Base-by-base conservation (phyloP, 2,888 invertebrate species). In the Drosophila eohydei region DNA sequence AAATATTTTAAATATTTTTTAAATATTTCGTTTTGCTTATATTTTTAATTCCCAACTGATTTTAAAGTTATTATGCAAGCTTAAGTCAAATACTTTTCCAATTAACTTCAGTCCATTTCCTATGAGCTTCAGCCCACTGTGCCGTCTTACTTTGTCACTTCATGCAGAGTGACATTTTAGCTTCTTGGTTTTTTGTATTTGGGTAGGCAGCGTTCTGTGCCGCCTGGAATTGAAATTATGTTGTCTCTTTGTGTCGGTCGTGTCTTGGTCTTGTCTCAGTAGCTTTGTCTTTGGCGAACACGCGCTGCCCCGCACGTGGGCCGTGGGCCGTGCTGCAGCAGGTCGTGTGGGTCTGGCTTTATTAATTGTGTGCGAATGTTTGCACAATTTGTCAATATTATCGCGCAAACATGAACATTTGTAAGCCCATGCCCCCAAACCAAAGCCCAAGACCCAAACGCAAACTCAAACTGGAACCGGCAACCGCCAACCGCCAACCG, bases 301-400 rank as follows among this genome's bases (percentile, higher is more conserved):
- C 61, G 61, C 60, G 73, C 52, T 50, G 62, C 30, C 38, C 34
- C 57, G 76, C 77, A 73, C 82, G 76, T 82, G 71, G 76, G 73
- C 34, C 46, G 63, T 64, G 56, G 51, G 38, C 30, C 51, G 55
- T 46, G 51, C 40, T 52, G 44, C 59, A 66, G 57, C 59, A 28
- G 51, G 46, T 41, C 65, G 67, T 78, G 74, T 71, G 78, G 70
- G 74, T 59, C 75, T 74, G 65, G 54, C 51, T 72, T 85, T 87
- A 90, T 90, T 90, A 84, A 88, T 90, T 81, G 85, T 83, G 87
- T 83, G 84, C 80, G 85, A 90, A 90, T 90, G 83, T 90, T 87
- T 87, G 83, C 83, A 90, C 84, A 89, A 89, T 90, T 89, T 89
- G 90, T 90, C 90, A 90, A 89, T 81, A 83, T 88, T 89, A 90